Evolutionary conservation across 2,113 vertebrate genomes (phyloP).

Genomic region (Phalacrocorax pelagicus): DNA sequence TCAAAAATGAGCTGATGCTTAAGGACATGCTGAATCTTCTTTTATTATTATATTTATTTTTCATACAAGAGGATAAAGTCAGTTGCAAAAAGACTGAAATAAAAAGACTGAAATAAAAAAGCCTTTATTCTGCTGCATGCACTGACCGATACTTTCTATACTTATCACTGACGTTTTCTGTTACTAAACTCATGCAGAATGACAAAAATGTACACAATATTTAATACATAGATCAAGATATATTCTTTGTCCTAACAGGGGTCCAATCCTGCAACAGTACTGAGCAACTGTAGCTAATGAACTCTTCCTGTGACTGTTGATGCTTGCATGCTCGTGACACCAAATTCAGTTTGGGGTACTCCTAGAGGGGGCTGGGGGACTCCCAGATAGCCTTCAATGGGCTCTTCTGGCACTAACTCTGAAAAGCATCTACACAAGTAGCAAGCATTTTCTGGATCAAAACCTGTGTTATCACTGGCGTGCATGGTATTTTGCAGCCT

Average conservation of each 20-base stretch:
- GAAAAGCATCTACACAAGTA: not conserved
- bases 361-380: not conserved
- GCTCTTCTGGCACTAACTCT: not conserved
- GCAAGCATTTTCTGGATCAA: not conserved
- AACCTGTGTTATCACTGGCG: accelerated
- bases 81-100: not conserved
- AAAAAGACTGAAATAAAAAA: not conserved
- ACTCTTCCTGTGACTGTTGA: not conserved
- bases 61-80: not conserved
- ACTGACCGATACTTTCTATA: not conserved
- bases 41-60: not conserved
- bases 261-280: not conserved
- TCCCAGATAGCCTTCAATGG: not conserved
- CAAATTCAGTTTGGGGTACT: not conserved
- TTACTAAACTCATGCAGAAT: not conserved
- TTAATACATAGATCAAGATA: not conserved
- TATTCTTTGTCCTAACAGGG: not conserved
- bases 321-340: accelerated
- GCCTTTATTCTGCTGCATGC: not conserved
- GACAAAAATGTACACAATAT: not conserved
- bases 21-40: not conserved
- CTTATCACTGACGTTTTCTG: not conserved
- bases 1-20: not conserved
- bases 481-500: not conserved
- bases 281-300: not conserved